Evolutionary conservation across 2,113 vertebrate species (phyloP), one percentile per base, ranked within the genome.

Genomic region (Henicopernis longicauda): DNA sequence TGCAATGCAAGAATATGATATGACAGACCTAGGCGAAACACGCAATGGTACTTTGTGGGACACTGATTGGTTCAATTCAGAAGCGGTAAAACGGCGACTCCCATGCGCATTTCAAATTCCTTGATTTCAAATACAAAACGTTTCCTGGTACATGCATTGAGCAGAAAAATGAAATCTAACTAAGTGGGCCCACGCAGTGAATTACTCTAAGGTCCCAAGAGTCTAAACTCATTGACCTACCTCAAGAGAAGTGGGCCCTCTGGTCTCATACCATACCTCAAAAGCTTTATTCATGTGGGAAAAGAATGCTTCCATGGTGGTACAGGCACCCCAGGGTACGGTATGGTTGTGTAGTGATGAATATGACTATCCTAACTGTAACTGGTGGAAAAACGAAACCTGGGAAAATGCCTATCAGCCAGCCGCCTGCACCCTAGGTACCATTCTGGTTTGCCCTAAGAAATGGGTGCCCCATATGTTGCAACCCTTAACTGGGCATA

Each of bases 291-390:
- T 58, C 18, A 21, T 19, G 32, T 19, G 22, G 26, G 36, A 50
- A 67, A 74, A 45, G 22, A 89, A 59, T 44, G 22, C 9, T 73
- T 42, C 50, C 36, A 6, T 36, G 42, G 32, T 18, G 31, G 32
- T 42, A 59, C 1, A 7, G 31, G 44, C 2, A 3, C 8, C 10
- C 10, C 45, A 4, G 1, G 19, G 19, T 14, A n/a, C 11, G 7
- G 38, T 45, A 61, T 7, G 19, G 45, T 19, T 76, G 13, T 54
- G 32, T 8, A 40, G 34, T 54, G 47, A 61, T 45, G 9, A 69
- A 61, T 62, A 69, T 9, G 6, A 9, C 72, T 77, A 26, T 32
- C 13, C 9, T 13, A 49, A 11, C 18, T 32, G 38, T 25, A 34
- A 54, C 1, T 22, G 31, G 47, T 78, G 32, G 49, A 50, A 78